Evolutionary conservation across 2,888 invertebrate genomes (phyloP), one percentile per base, ranked within the genome.

Genomic region (Anthophora plumipes): DNA sequence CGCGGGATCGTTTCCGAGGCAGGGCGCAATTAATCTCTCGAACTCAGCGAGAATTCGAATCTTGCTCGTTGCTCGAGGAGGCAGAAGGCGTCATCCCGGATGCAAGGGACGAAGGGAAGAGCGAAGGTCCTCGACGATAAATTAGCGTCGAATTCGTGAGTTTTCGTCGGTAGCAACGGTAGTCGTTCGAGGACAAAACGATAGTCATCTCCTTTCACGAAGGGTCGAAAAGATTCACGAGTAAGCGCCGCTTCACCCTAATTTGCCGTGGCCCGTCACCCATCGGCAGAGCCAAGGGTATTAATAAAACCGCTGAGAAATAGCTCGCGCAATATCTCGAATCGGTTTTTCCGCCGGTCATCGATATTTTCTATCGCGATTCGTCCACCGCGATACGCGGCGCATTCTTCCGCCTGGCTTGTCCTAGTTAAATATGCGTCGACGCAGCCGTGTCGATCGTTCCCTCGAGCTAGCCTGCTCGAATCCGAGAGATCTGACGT

Each of bases 251-350:
- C 71, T 72, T 86, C 86, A 74, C 80, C 88, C 87, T 88, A 87
- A 88, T 88, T 88, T 88, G 88, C 84, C 85, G 78, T 55, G 61
- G 57, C 69, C 31, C 54, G 37, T 22, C n/a, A 54, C 55, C 55
- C 31, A 43, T 68, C 37, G 1, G 22, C 25, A 22, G 31, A 31
- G 37, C 3, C 64, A 7, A 12, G 77, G 81, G 88, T 88, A 90
- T 89, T 89, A 89, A 90, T 90, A 90, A 88, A 90, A 88, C 84
- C 66, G 77, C 82, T 89, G 83, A 88, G 84, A 89, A 90, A 90
- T 90, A 81, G 85, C 81, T 78, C 68, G 85, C 84, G 86, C 82
- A 87, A 88, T 88, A 88, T 88, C 89, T 88, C 61, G 54, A 87
- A 86, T 88, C 88, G 77, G 76, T 83, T 71, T 82, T 73, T 59